Evolutionary conservation across 2,797 vertebrate species (phyloP).

Genomic region (Rhodeus uyekii): DNA sequence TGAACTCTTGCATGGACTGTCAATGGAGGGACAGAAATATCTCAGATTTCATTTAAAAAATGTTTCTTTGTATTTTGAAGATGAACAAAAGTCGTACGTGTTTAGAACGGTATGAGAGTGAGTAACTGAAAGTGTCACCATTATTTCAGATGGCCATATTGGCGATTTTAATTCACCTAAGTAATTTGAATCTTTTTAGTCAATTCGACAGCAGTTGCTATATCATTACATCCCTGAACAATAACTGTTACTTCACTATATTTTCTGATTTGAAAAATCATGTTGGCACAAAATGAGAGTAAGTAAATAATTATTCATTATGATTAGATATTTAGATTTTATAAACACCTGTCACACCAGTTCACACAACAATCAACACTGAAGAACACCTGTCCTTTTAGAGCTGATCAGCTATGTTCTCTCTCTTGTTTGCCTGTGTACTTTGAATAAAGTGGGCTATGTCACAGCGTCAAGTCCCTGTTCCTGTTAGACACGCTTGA

Average conservation of each 20-base stretch:
- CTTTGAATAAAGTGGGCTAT: slow-evolving; percentile 27
- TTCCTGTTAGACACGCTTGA: slow-evolving; percentile 31
- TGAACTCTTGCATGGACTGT: too few species aligned
- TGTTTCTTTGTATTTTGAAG: too few species aligned
- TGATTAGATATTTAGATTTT: slow-evolving; percentile 8
- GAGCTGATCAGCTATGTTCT: slow-evolving; percentile 11
- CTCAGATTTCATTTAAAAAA: too few species aligned
- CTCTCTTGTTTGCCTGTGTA: not conserved
- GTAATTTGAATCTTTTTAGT: not conserved
- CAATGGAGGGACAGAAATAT: too few species aligned
- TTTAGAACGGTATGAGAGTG: too few species aligned
- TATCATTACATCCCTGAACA: not conserved
- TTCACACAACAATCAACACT: slow-evolving; percentile 4
- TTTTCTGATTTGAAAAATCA: not conserved
- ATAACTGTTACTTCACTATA: not conserved
- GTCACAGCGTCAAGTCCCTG: slow-evolving; percentile 21
- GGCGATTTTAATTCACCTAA: not conserved
- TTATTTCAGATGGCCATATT: not conserved
- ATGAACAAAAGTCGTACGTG: too few species aligned
- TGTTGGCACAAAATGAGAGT: slow-evolving; percentile 38
- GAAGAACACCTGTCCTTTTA: slow-evolving; percentile 14
- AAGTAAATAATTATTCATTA: too few species aligned
- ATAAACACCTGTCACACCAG: slow-evolving; percentile 4
- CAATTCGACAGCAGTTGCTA: not conserved
- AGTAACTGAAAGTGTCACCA: too few species aligned